Evolutionary conservation across 2,797 vertebrate species (phyloP).

Genomic region (Champsocephalus gunnari): DNA sequence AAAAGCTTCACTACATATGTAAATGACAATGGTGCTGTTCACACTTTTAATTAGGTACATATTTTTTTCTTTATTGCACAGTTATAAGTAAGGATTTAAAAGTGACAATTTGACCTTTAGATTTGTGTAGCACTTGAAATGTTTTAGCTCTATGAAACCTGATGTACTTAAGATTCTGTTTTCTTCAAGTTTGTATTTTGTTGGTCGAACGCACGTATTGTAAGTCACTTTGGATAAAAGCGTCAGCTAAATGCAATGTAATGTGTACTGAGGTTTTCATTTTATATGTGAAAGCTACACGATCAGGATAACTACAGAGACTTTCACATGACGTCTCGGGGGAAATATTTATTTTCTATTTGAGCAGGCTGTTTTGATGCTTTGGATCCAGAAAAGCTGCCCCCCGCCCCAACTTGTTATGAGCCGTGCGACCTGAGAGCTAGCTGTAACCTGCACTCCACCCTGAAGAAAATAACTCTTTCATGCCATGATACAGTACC

Average conservation of each 20-base stretch:
- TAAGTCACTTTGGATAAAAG: no score
- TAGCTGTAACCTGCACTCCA: conserved; percentile 70
- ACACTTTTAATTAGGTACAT: conserved; percentile 84
- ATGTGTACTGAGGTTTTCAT: conserved; percentile 32
- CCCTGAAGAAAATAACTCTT: conserved; percentile 73
- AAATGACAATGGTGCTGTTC: conserved; percentile 76
- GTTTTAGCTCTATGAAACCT: no score
- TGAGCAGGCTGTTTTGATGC: conserved; percentile 69
- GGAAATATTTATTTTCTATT: conserved; percentile 65
- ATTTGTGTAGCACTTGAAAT: conserved; percentile 12
- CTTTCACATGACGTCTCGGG: conserved; percentile 33
- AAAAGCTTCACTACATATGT: conserved; percentile 70
- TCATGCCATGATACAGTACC: conserved; percentile 68
- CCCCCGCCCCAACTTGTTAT: conserved; percentile 55
- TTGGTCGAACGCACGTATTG: no score
- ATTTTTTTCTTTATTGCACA: conserved; percentile 57
- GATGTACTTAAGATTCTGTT: no score
- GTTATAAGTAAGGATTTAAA: conserved; percentile 63
- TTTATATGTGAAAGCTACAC: conserved; percentile 37
- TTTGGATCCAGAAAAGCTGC: conserved; percentile 67
- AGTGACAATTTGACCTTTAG: conserved; percentile 53
- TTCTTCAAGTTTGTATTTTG: no score
- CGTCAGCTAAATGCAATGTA: no score
- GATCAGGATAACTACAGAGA: conserved; percentile 25
- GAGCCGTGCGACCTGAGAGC: conserved; percentile 58